Evolutionary conservation across 2,888 invertebrate genomes (phyloP), one percentile per base, ranked within the genome.

Genomic region (Tenthredo amoena): DNA sequence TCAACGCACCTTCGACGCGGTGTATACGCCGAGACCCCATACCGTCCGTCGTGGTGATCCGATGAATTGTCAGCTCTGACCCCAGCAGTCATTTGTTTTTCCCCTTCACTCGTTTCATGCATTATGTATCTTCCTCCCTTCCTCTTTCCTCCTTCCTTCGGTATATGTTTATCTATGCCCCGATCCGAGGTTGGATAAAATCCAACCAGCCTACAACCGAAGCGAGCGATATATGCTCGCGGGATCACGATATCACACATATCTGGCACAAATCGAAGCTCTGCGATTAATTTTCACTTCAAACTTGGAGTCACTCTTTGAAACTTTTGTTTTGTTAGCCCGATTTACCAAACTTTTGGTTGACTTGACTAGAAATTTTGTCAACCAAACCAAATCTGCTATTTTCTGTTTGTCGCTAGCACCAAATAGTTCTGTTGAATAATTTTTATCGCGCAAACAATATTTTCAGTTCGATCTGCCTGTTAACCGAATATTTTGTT

Each of bases 1-100:
- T 77, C 34, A 18, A 58, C 79, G 37, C 79, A 79, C 79, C 55
- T 79, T 7, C 37, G 40, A n/a, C 26, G 47, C 26, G 47, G 18
- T 10, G 18, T 10, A 76, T 26, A 18, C 9, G 47, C 1, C 47
- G n/a, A 26, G 26, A 74, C 68, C 68, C 55, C 55, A 18, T 10
- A 26, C 62, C 62, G 21, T 62, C 26, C 62, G 62, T 26, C 26
- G 26, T 62, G 62, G 62, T 62, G 71, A 79, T 55, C 21, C 65
- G 68, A 83, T 47, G 83, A 71, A 65, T 83, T 71, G 83, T 83
- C 65, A 62, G 83, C 83, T 83, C 31, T 83, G 83, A 83, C 83
- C 83, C 68, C 31, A 34, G 37, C 34, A 26, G 83, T 83, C 83
- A 83, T 83, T 83, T 83, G 83, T 83, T 83, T 83, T 40, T 15